Evolutionary conservation across 2,888 invertebrate genomes (phyloP).

Genomic region (Drosophila maculinotata): DNA sequence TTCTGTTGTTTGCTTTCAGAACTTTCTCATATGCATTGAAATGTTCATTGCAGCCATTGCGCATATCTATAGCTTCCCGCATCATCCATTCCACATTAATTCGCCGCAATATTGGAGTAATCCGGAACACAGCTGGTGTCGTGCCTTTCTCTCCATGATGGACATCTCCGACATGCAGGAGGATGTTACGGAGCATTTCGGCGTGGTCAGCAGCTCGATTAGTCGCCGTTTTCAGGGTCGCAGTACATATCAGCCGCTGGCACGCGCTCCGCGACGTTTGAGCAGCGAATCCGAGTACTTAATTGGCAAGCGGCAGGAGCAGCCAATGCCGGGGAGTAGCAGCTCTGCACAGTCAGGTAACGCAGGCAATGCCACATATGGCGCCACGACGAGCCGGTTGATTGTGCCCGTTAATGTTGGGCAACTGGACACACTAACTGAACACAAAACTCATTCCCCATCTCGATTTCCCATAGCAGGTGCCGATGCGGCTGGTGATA

Average conservation of each 20-base stretch:
- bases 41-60: conserved; percentile 98
- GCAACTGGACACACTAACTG: conserved; percentile 49
- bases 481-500: conserved; percentile 39
- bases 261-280: conserved; percentile 88
- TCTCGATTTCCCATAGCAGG: conserved; percentile 75
- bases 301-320: conserved; percentile 77
- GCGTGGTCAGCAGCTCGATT: conserved; percentile 93
- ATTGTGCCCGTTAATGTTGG: conserved; percentile 60
- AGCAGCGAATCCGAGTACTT: conserved; percentile 86
- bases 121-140: conserved; percentile 87
- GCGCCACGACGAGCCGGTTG: conserved; percentile 65
- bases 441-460: conserved; percentile 62
- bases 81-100: conserved; percentile 91
- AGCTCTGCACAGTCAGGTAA: conserved; percentile 61
- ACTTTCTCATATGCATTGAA: conserved; percentile 98
- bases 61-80: conserved; percentile 98
- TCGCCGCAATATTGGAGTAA: conserved; percentile 86
- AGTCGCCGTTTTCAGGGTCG: conserved; percentile 92
- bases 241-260: conserved; percentile 89
- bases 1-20: conserved; percentile 86
- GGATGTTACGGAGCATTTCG: conserved; percentile 96
- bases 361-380: conserved; percentile 51
- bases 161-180: conserved; percentile 97
- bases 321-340: conserved; percentile 29
- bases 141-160: conserved; percentile 96